Conservation (phyloP, 1,140 invertebrate species). For the Rhopalosiphum maidis region DNA sequence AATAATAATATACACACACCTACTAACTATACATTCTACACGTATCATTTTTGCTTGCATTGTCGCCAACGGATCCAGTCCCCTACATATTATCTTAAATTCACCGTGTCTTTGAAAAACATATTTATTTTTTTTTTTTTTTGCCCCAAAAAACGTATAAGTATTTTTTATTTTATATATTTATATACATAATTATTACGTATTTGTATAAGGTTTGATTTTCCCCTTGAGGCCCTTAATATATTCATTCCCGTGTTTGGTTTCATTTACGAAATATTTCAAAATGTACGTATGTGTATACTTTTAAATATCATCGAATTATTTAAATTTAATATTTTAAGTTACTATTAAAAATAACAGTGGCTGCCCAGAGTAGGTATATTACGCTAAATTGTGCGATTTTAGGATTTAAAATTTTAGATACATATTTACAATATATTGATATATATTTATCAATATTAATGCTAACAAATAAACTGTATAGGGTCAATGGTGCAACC, state of each 20-base stretch:
- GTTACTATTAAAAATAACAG: no score
- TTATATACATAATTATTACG: background rate
- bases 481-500: no score
- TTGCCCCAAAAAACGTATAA: background rate
- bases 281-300: background rate
- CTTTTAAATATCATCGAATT: no score
- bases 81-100: background rate
- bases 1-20: background rate
- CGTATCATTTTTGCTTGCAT: background rate
- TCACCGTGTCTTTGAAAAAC: background rate
- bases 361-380: no score
- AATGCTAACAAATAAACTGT: no score
- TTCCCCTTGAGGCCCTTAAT: background rate
- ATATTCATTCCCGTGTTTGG: background rate
- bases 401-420: no score
- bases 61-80: background rate
- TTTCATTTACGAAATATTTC: background rate
- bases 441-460: no score
- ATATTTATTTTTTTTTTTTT: background rate
- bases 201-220: background rate
- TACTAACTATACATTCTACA: background rate
- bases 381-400: no score
- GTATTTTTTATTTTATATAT: background rate
- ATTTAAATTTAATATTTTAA: no score
- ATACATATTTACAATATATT: no score